Evolutionary conservation across 2,113 vertebrate genomes (phyloP), one percentile per base, ranked within the genome.

Genomic region (Abramis brama): DNA sequence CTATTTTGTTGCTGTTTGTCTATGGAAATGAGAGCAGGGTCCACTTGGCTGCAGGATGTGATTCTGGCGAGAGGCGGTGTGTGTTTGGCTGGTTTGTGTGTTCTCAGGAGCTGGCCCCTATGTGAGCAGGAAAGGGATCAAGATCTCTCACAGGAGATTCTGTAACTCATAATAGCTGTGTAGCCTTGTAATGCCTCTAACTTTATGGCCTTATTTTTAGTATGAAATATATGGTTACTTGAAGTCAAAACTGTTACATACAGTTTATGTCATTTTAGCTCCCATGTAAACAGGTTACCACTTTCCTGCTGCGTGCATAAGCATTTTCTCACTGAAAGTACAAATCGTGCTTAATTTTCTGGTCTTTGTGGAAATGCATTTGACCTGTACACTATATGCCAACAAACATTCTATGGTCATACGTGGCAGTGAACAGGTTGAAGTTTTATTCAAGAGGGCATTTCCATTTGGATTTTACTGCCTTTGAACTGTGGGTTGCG

Each of bases 401-500:
- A 52, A 47, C 19, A 52, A 82, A 36, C 19, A 36, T 50, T 33
- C 9, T 7, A 11, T 2, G 80, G 66, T 82, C 47, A 73, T 11
- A 6, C 1, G 4, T 25, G 66, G 11, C 17, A 82, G 21, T 39
- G 64, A 45, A 33, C 68, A 71, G 21, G 66, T 70, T 73, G 30
- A 55, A 25, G 30, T 82, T 82, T 59, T 70, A 27, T 17, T 25
- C 23, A 71, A 50, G 52, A 39, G 33, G 33, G 33, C 6, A 39
- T 73, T 73, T 73, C 66, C n/a, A 27, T 71, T 83, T 39, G 3
- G 45, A 73, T 83, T 73, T 59, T 23, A 10, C 11, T 71, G 81
- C 47, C 81, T 83, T 83, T 59, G 81, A 83, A 70, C 62, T 82
- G 27, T 2, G 43, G 50, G 13, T 36, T 87, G 75, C 85, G 79